These are phyloP conservation scores for Calcarius lapponicus DNA, from an alignment of 2,797 vertebrate species.

Conservation along the genomic window DNA sequence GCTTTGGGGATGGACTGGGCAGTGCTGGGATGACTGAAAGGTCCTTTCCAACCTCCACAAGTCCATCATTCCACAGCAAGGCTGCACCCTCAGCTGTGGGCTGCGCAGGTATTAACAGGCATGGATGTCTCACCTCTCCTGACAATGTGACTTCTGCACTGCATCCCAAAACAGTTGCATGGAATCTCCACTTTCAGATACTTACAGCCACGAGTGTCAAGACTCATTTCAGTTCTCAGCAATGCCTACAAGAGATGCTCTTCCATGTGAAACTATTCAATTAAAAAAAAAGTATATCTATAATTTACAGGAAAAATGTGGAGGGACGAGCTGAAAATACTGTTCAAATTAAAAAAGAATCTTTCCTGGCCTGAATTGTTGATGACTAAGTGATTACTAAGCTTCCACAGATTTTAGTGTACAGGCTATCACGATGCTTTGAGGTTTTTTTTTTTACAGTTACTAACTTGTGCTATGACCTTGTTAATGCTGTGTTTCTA, in stretches of 20 bases:
- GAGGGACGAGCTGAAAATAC: neutral
- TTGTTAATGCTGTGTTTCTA: neutral
- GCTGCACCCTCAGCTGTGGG: neutral
- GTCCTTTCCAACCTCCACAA: neutral
- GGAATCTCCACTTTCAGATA: neutral
- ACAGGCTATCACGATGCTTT: neutral
- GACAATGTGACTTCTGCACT: neutral
- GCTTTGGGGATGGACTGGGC: neutral
- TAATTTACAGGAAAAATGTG: neutral
- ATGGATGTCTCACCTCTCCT: fast-evolving
- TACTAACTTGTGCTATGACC: neutral
- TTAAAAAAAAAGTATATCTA: neutral
- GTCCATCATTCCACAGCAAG: neutral
- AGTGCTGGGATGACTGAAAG: neutral
- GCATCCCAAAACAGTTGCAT: neutral
- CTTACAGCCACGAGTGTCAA: neutral
- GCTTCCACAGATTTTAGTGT: neutral
- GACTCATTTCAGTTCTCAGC: neutral
- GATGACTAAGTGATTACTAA: neutral
- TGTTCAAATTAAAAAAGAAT: neutral
- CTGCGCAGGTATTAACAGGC: neutral
- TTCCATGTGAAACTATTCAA: neutral
- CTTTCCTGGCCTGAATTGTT: neutral
- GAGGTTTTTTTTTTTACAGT: neutral
- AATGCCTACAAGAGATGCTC: neutral